phyloP scores from a whole-genome alignment of 2,888 invertebrate species.

The Busseola fusca region DNA sequence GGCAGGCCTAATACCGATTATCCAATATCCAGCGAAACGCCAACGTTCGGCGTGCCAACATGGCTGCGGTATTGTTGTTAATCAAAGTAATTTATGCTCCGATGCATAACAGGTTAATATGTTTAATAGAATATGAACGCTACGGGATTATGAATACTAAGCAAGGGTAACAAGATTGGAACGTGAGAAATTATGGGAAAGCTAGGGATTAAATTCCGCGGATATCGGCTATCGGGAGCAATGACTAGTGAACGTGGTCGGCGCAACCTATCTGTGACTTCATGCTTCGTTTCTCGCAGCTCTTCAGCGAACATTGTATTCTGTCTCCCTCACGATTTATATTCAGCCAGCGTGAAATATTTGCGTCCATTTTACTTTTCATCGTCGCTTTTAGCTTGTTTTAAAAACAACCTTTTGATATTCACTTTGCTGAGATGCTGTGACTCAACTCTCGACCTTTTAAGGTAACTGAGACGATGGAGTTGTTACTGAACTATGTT shows the following conservation, averaged over 20 bases:
- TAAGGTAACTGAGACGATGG: conserved; percentile 39
- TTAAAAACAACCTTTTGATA: conserved; percentile 41
- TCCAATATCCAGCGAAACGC: conserved; percentile 61
- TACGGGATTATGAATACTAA: conserved; percentile 55
- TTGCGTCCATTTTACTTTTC: conserved; percentile 49
- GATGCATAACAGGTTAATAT: conserved; percentile 58
- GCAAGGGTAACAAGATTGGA: conserved; percentile 52
- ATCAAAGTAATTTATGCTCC: conserved; percentile 70
- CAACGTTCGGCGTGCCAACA: conserved; percentile 61
- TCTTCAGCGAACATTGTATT: conserved; percentile 68
- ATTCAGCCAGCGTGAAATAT: conserved; percentile 65
- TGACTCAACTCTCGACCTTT: conserved; percentile 36
- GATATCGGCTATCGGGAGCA: conserved; percentile 55
- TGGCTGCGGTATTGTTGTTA: conserved; percentile 65
- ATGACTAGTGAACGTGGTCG: conserved; percentile 50
- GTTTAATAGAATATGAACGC: conserved; percentile 55
- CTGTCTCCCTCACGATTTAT: conserved; percentile 61
- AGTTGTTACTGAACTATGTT: conserved; percentile 48
- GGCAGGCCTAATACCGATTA: conserved; percentile 66
- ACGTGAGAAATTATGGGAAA: conserved; percentile 54
- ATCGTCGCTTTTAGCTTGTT: conserved; percentile 8
- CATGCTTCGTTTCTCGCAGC: conserved; percentile 70
- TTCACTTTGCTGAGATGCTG: conserved; percentile 28
- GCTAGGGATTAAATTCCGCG: conserved; percentile 53
- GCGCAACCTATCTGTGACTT: conserved; percentile 71